These are phyloP conservation scores for Trichogramma evanescens DNA, from an alignment of 2,888 invertebrate genomes.

Conservation along the genomic window DNA sequence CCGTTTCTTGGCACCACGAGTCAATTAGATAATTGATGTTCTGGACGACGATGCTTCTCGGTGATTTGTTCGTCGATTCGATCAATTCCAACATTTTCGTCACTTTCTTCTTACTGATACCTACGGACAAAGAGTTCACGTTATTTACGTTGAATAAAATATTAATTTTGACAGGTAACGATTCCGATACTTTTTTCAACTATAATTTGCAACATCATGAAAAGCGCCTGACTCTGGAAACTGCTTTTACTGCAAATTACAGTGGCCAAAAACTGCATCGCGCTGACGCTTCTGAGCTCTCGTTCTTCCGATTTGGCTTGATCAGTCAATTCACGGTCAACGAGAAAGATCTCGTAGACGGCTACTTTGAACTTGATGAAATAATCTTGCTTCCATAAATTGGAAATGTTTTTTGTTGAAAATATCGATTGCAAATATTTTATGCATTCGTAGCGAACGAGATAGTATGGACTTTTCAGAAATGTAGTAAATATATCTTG, in stretches of 20 bases:
- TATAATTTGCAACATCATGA: constrained; percentile 51
- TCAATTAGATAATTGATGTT: constrained; percentile 51
- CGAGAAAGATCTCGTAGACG: constrained; percentile 39
- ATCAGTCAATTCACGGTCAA: constrained; percentile 45
- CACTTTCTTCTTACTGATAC: constrained; percentile 45
- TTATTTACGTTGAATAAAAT: not conserved
- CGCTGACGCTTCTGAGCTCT: constrained; percentile 51
- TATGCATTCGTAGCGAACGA: constrained; percentile 46
- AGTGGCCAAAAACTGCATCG: constrained; percentile 53
- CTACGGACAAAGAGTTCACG: constrained; percentile 22
- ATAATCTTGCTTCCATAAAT: constrained; percentile 33
- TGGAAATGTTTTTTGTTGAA: constrained; percentile 25
- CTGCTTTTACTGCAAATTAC: constrained; percentile 50
- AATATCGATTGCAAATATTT: constrained; percentile 42
- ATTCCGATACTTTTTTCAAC: constrained; percentile 44
- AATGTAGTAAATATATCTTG: constrained; percentile 29
- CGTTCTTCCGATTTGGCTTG: constrained; percentile 49
- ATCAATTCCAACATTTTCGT: constrained; percentile 49
- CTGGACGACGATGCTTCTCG: constrained; percentile 24
- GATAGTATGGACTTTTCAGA: constrained; percentile 42
- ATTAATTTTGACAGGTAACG: not conserved
- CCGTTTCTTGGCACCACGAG: constrained; percentile 47
- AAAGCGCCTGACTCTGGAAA: constrained; percentile 52
- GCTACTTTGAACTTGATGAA: constrained; percentile 39
- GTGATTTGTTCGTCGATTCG: constrained; percentile 23